These are phyloP conservation scores for Hyperoplus immaculatus DNA, from an alignment of 2,797 vertebrate genomes.

Conservation along the genomic window DNA sequence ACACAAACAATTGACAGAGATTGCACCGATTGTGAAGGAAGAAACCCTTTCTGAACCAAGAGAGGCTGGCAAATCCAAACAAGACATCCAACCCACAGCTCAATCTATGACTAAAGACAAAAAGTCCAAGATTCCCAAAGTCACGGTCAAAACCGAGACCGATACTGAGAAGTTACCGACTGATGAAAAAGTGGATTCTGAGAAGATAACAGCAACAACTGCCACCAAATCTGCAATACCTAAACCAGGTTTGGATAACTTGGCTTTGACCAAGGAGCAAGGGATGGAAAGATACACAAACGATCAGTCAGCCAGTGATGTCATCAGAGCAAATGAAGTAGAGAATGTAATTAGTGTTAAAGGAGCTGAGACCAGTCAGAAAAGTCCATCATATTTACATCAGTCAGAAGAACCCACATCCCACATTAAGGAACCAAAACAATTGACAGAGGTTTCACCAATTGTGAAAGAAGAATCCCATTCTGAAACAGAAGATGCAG, in stretches of 20 bases:
- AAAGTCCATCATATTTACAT: conserved; percentile 3
- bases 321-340: not conserved
- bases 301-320: not conserved
- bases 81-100: conserved; percentile 11
- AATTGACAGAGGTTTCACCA: not conserved
- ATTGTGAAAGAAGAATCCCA: not conserved
- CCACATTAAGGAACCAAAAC: conserved; percentile 10
- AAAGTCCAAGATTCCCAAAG: too few species aligned
- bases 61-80: conserved; percentile 4
- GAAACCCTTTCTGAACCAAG: conserved; percentile 2
- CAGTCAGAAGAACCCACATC: conserved; percentile 11
- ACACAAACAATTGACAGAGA: not conserved
- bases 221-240: not conserved
- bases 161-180: too few species aligned
- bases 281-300: not conserved
- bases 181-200: too few species aligned
- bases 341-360: too few species aligned
- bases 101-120: not conserved
- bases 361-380: conserved; percentile 29
- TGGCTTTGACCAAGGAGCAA: conserved; percentile 11
- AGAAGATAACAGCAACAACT: too few species aligned
- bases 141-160: too few species aligned
- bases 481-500: too few species aligned
- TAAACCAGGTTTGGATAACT: conserved; percentile 17
- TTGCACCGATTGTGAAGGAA: conserved; percentile 16